Evolutionary conservation across 2,113 vertebrate genomes (phyloP).

Genomic region (Periophthalmus modestus): DNA sequence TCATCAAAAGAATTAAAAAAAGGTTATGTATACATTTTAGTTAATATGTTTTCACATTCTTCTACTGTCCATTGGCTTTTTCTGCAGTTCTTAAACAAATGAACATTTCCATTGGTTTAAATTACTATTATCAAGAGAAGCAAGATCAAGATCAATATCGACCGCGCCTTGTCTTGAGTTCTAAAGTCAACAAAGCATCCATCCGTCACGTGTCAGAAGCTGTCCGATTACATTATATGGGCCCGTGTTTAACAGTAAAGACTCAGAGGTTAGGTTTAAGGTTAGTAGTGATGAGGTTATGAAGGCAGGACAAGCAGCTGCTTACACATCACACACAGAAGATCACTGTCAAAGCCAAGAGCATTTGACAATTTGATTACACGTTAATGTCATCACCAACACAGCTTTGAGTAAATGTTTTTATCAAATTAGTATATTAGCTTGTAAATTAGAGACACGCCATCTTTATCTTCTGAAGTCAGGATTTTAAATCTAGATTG

Average conservation of each 20-base stretch:
- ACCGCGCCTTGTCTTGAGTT: neutral
- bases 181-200: constrained; percentile 26
- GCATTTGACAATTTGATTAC: neutral
- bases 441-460: neutral
- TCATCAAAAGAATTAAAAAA: too few relatives aligned
- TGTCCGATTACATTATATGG: constrained; percentile 23
- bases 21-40: too few relatives aligned
- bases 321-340: constrained; percentile 19
- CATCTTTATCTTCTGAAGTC: neutral
- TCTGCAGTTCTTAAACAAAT: too few relatives aligned
- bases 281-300: constrained; percentile 29
- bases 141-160: neutral
- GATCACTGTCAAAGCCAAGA: constrained; percentile 10
- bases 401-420: neutral
- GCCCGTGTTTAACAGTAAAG: constrained; percentile 28
- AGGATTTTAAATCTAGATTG: neutral
- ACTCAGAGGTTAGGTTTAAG: constrained; percentile 14
- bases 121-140: neutral
- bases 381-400: neutral
- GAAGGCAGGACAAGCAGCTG: constrained; percentile 23
- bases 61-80: too few relatives aligned
- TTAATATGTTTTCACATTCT: too few relatives aligned
- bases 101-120: too few relatives aligned
- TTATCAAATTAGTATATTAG: neutral
- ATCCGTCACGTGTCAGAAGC: constrained; percentile 45